phyloP scores from a whole-genome alignment of 2,888 invertebrate genomes.

The Hydropsyche betteni region DNA sequence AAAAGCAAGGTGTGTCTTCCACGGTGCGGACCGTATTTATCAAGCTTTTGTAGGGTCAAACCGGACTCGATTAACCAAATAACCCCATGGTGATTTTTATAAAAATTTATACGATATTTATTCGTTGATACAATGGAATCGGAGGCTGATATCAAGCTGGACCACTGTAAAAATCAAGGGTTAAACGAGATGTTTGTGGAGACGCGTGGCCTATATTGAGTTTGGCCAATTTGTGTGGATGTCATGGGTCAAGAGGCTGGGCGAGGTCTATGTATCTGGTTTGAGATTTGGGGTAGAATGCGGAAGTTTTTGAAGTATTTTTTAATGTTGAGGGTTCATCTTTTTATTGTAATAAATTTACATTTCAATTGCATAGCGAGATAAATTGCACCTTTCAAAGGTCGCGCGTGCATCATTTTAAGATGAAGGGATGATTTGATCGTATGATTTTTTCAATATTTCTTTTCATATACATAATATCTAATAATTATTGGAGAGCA shows the following conservation, averaged over 20 bases:
- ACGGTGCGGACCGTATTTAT: neutral
- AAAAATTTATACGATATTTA: too few relatives aligned
- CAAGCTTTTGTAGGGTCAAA: neutral
- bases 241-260: constrained; percentile 24
- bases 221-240: neutral
- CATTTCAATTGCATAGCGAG: too few relatives aligned
- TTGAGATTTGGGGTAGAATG: constrained; percentile 3
- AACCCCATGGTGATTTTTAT: too few relatives aligned
- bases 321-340: neutral
- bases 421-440: too few relatives aligned
- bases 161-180: neutral
- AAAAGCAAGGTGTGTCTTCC: constrained; percentile 34
- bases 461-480: too few relatives aligned
- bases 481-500: too few relatives aligned
- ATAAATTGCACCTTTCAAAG: too few relatives aligned
- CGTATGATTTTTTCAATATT: too few relatives aligned
- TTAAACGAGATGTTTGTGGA: neutral
- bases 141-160: neutral
- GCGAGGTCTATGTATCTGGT: neutral
- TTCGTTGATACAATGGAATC: too few relatives aligned
- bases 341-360: too few relatives aligned
- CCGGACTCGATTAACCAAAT: constrained; percentile 5
- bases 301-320: constrained; percentile 6
- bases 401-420: too few relatives aligned
- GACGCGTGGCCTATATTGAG: neutral